Base-by-base conservation (phyloP, 2,113 vertebrate species). In the Protomyctophum bolini region DNA sequence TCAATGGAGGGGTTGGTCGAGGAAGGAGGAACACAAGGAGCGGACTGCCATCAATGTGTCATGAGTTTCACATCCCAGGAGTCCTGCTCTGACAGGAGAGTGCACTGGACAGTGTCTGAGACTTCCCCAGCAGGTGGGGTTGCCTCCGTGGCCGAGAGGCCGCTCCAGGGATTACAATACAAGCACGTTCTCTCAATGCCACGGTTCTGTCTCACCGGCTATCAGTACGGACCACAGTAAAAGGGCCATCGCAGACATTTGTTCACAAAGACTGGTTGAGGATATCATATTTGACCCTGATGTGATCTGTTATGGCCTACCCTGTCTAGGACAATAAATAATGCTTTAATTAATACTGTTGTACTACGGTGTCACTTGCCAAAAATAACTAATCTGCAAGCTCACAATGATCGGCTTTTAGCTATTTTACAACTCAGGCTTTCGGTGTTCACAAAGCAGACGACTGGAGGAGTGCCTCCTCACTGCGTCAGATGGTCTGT, bases 61-160 rank as follows among this genome's bases (percentile, higher is more conserved):
- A 29, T n/a, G 51, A 54, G 10, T 55, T 54, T 45, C 14, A 55
- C 10, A 55, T 12, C 29, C 64, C 14, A n/a, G 46, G 64, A 50
- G n/a, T 21, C 10, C 29, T 55, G 64, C 49, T 66, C 45, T 66
- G 51, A 66, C 63, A 66, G 51, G 14, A 6, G 28, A 9, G 21
- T 28, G 52, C 50, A 65, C 28, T 21, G 21, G 21, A 21, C 21
- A 21, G 21, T 21, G 21, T 1, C 49, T 9, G 15, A 58, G 6
- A 58, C 56, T 58, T 58, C 15, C 21, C 8, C 21, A 58, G 14
- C 7, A 28, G 15, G 28, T 58, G 3, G 9, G 21, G 8, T 0
- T 61, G 29, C 11, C 6, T 61, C 58, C 12, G 29, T 21, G 55
- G 55, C 8, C 29, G 21, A 21, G 21, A 21, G 21, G 21, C 21